Conservation (phyloP, 1,140 invertebrate species). For the Neomicropteryx cornuta region DNA sequence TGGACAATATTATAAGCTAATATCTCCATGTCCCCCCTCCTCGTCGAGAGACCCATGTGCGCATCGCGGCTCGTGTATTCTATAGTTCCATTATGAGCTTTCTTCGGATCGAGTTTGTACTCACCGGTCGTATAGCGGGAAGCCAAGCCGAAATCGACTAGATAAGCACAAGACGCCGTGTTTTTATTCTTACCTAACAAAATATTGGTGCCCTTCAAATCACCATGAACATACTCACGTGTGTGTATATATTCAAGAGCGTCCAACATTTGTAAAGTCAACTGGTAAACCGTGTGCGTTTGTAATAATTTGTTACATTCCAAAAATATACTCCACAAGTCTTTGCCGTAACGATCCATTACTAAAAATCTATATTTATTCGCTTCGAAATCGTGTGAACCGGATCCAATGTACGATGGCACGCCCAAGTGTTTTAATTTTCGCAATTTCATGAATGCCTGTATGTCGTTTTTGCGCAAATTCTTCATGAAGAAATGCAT, state of each 20-base stretch:
- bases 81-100: conserved; percentile 91
- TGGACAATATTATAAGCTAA: conserved; percentile 86
- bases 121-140: conserved; percentile 59
- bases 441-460: conserved; percentile 58
- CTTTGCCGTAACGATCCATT: conserved; percentile 82
- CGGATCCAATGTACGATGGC: conserved; percentile 73
- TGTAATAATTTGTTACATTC: conserved; percentile 60
- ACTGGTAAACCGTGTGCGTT: conserved; percentile 59
- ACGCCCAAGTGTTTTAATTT: conserved; percentile 73
- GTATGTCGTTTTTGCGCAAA: conserved; percentile 70
- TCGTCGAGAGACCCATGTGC: conserved; percentile 72
- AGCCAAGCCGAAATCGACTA: conserved; percentile 94
- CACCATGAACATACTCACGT: conserved; percentile 79
- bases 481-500: conserved; percentile 89
- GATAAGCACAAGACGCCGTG: conserved; percentile 63
- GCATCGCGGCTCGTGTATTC: conserved; percentile 93
- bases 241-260: conserved; percentile 81
- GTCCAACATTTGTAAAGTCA: conserved; percentile 79
- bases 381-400: conserved; percentile 63
- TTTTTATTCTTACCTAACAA: conserved; percentile 59
- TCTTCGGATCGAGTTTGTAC: conserved; percentile 78
- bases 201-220: conserved; percentile 88
- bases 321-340: conserved; percentile 74
- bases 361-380: conserved; percentile 84
- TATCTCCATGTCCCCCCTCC: conserved; percentile 85